These are phyloP conservation scores for Apostichopus parvimensis DNA, from an alignment of 35 echinoderm and acorn worm species.

Conservation along the genomic window DNA sequence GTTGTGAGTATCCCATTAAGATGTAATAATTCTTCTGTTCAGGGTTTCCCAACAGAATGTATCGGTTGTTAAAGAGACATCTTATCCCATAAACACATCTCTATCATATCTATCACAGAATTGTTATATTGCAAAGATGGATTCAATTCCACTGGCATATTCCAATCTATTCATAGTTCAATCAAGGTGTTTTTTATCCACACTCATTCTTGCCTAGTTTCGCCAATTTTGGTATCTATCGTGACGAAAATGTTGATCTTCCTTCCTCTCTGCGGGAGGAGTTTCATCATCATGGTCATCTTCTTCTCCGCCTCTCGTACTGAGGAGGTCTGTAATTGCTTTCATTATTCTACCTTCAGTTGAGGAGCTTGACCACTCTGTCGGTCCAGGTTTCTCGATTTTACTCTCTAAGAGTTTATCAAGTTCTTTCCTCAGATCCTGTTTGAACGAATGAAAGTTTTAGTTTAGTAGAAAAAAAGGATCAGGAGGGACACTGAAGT, in stretches of 20 bases:
- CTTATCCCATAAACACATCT: too few relatives aligned
- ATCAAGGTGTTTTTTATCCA: too few relatives aligned
- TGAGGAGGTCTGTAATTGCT: conserved; percentile 86
- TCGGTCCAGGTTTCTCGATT: conserved; percentile 82
- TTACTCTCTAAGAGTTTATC: conserved; percentile 82
- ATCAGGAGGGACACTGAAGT: too few relatives aligned
- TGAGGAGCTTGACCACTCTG: conserved; percentile 65
- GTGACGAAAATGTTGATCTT: conserved; percentile 8
- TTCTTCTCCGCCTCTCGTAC: not conserved
- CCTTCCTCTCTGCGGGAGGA: not conserved
- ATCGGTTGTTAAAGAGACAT: too few relatives aligned
- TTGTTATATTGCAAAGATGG: too few relatives aligned
- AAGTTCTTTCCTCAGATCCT: conserved; percentile 79
- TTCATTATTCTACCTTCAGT: conserved; percentile 88
- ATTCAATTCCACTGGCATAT: too few relatives aligned
- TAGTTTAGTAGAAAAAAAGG: too few relatives aligned
- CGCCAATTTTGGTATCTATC: not conserved
- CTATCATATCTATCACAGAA: too few relatives aligned
- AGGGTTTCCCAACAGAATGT: too few relatives aligned
- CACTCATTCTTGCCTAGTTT: not conserved
- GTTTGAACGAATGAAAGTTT: too few relatives aligned
- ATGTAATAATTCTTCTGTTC: too few relatives aligned
- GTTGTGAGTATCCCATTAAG: too few relatives aligned
- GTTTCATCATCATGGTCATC: not conserved
- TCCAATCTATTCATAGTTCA: not conserved